Percentiles rank a stretch among this genome's conserved stretches.
phyloP scores from a whole-genome alignment of 1,140 invertebrate genomes.

The Lepeophtheirus salmonis region DNA sequence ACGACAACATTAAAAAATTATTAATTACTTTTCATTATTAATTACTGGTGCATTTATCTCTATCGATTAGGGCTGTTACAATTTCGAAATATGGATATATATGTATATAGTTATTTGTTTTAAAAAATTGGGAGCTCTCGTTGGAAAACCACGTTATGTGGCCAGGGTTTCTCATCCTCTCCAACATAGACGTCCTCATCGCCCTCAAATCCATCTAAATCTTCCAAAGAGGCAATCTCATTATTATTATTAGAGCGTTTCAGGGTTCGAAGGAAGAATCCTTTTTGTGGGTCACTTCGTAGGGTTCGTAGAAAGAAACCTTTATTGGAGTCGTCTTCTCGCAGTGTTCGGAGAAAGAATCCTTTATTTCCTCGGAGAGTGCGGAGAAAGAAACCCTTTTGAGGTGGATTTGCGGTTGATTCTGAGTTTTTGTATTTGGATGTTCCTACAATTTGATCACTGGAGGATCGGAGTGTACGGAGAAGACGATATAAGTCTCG shows the following conservation, averaged over 20 bases:
- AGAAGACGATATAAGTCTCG: slow-evolving; percentile 6
- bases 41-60: too few species aligned
- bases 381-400: background rate
- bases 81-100: too few species aligned
- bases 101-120: too few species aligned
- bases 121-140: too few species aligned
- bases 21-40: too few species aligned
- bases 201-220: too few species aligned
- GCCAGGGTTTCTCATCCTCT: too few species aligned
- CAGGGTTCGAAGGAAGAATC: background rate
- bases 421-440: background rate
- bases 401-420: background rate
- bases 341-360: background rate
- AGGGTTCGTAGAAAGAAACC: background rate
- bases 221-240: too few species aligned
- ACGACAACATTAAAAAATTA: too few species aligned
- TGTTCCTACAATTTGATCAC: background rate
- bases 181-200: too few species aligned
- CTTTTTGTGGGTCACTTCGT: background rate
- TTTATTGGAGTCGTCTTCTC: background rate
- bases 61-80: too few species aligned
- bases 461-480: background rate
- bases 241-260: background rate
- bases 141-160: too few species aligned
- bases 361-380: background rate